Conservation (phyloP, 2,888 invertebrate genomes). For the Atethmia centrago region DNA sequence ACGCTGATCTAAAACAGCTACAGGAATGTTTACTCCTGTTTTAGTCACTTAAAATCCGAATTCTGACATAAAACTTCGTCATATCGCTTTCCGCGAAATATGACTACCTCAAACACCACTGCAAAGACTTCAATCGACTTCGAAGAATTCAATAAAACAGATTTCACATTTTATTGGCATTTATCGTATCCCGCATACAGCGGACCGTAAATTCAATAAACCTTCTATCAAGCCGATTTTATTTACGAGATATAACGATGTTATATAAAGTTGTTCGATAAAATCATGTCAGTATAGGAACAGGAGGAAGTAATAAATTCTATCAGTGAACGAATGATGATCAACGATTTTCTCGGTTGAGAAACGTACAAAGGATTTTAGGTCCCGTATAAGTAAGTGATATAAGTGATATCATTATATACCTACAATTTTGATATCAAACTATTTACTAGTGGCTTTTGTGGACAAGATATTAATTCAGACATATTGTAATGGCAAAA, state of each 20-base stretch:
- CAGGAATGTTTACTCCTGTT: not conserved
- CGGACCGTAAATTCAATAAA: not conserved
- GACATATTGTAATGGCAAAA: no score
- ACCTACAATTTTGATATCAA: no score
- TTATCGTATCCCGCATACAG: not conserved
- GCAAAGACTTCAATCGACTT: not conserved
- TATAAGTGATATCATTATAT: no score
- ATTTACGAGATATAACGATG: not conserved
- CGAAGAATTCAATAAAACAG: not conserved
- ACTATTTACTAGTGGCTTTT: no score
- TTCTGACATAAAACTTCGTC: no score
- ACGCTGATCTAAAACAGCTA: not conserved
- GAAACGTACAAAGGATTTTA: not conserved
- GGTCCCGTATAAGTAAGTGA: no score
- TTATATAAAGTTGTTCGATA: slow-evolving; percentile 1
- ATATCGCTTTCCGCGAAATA: not conserved
- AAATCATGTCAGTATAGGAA: not conserved
- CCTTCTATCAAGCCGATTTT: not conserved
- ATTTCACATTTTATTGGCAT: not conserved
- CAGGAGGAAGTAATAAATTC: slow-evolving; percentile 5
- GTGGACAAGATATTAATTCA: no score
- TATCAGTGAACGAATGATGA: not conserved
- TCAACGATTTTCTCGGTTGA: no score
- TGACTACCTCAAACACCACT: not conserved
- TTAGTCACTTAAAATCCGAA: not conserved